Conservation (phyloP, 1,140 invertebrate genomes). For the Leptoteleia sp. region DNA sequence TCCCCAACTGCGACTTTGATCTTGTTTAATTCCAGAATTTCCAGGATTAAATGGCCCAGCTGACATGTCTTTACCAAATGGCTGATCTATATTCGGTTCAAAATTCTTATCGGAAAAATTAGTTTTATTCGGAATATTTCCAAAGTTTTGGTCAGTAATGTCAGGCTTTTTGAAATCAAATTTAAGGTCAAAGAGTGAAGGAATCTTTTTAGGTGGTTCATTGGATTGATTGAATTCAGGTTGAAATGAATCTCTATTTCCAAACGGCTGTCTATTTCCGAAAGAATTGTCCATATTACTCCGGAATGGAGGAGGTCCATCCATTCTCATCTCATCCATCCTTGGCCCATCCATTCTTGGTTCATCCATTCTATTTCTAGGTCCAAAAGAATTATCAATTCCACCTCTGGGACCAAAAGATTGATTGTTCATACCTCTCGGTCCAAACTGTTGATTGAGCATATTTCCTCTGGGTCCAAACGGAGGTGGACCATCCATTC, state of each 20-base stretch:
- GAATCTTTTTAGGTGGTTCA: conserved; percentile 34
- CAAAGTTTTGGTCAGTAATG: background rate
- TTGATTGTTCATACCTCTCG: conserved; percentile 24
- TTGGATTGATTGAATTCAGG: conserved; percentile 3
- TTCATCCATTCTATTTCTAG: conserved; percentile 17
- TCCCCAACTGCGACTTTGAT: background rate
- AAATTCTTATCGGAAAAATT: conserved; percentile 12
- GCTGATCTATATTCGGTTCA: conserved; percentile 3
- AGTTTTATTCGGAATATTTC: background rate
- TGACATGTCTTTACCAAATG: conserved; percentile 1
- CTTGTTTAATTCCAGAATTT: conserved; percentile 4
- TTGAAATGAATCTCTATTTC: conserved; percentile 22
- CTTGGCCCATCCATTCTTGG: no score
- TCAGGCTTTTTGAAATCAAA: conserved; percentile 44
- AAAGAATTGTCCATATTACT: conserved; percentile 8
- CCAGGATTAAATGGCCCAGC: background rate
- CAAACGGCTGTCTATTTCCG: conserved; percentile 10
- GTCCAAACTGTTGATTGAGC: conserved; percentile 2
- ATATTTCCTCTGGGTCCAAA: conserved; percentile 46
- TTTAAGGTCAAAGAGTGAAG: conserved; percentile 52
- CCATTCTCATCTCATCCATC: no score
- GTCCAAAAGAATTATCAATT: conserved; percentile 27
- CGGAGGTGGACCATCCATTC: conserved; percentile 34
- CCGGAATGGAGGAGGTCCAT: conserved; percentile 28
- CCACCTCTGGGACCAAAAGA: conserved; percentile 18